These are phyloP conservation scores for Odontomachus brunneus DNA, from an alignment of 1,140 invertebrate species.

Conservation along the genomic window DNA sequence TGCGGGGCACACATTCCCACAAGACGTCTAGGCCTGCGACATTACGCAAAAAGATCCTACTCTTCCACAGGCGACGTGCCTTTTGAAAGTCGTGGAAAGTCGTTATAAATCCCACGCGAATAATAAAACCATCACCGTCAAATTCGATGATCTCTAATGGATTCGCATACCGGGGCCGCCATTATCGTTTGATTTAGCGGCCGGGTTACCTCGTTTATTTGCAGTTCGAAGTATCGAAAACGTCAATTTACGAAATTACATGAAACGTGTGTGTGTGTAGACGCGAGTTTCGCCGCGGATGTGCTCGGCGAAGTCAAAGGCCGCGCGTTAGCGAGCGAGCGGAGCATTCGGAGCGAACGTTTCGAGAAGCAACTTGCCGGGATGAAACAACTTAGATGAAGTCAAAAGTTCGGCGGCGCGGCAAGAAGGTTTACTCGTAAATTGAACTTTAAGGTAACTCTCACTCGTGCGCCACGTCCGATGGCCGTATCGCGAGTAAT, in stretches of 20 bases:
- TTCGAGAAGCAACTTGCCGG: conserved; percentile 48
- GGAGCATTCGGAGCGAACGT: conserved; percentile 37
- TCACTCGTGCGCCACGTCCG: neutral
- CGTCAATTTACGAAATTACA: conserved; percentile 51
- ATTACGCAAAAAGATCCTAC: neutral
- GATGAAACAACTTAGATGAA: conserved; percentile 56
- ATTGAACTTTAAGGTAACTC: conserved; percentile 52
- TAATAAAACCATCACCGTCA: neutral
- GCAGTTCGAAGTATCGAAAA: conserved; percentile 40
- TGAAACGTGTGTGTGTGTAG: conserved; percentile 29
- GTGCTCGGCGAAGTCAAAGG: conserved; percentile 9
- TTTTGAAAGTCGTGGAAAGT: neutral
- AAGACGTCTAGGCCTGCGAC: neutral
- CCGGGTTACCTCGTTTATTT: conserved; percentile 8
- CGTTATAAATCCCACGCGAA: neutral
- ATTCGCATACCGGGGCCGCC: neutral
- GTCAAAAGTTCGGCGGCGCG: conserved; percentile 44
- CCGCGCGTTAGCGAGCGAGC: neutral
- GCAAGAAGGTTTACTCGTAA: conserved; percentile 47
- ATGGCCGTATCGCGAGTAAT: conserved; percentile 12
- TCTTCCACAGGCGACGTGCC: neutral
- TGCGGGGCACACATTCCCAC: neutral
- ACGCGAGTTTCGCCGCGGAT: conserved; percentile 21
- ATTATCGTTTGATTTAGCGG: conserved; percentile 17
- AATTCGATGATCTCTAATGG: neutral